Evolutionary conservation across 2,888 invertebrate species (phyloP).

Genomic region (Incurvaria masculella): DNA sequence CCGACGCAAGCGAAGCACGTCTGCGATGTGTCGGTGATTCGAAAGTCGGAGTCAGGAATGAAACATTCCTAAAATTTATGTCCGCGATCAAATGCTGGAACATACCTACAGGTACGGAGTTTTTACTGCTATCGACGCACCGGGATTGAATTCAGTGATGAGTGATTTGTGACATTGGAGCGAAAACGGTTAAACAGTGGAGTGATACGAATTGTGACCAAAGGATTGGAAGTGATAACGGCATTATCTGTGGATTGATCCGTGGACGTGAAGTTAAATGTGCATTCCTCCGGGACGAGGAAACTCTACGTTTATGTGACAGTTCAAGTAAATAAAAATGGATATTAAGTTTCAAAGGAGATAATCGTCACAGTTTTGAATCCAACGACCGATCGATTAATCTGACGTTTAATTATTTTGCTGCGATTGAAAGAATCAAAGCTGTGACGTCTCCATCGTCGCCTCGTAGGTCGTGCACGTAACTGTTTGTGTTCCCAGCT

Average conservation of each 20-base stretch:
- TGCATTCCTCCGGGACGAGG: neutral
- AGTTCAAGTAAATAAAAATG: constrained; percentile 30
- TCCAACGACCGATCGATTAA: neutral
- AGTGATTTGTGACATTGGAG: constrained; percentile 43
- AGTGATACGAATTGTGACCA: constrained; percentile 28
- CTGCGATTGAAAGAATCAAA: neutral
- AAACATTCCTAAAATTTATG: constrained; percentile 49
- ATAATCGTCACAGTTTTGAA: neutral
- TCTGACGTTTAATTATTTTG: neutral
- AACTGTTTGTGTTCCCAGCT: constrained; percentile 25
- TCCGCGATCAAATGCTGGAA: constrained; percentile 64
- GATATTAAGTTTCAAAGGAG: neutral
- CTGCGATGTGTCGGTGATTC: constrained; percentile 52
- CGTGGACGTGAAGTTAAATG: neutral
- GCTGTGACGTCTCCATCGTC: neutral
- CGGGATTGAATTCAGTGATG: constrained; percentile 39
- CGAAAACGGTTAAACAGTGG: constrained; percentile 38
- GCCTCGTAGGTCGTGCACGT: neutral
- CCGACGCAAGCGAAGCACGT: constrained; percentile 55
- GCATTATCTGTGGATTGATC: neutral
- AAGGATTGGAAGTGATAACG: constrained; percentile 37
- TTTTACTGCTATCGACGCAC: constrained; percentile 36
- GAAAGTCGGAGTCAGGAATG: constrained; percentile 51
- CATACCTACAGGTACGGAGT: constrained; percentile 61
- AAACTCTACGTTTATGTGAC: constrained; percentile 26